Evolutionary conservation across 2,888 invertebrate genomes (phyloP), one percentile per base, ranked within the genome.

Genomic region (Sussaba pulchella): DNA sequence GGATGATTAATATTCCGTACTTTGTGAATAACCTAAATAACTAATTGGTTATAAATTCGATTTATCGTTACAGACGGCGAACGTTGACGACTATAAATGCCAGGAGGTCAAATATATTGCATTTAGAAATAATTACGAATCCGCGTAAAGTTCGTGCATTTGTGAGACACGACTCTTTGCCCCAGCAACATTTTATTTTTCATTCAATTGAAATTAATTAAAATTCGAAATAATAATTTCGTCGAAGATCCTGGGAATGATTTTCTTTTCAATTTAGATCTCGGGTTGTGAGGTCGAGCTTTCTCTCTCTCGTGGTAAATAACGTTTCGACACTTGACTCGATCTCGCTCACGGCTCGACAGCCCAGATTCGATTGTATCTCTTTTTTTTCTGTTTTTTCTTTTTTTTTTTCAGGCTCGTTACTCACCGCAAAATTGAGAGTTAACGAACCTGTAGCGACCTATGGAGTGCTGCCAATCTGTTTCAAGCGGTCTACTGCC

Each of bases 381-480:
- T 31, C 2, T 31, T 31, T 5, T 31, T 31, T 31, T 31, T 31
- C 2, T 31, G 31, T 5, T 31, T 31, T 5, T 31, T 31, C 6
- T 31, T 31, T 31, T 31, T 31, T 31, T 2, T 72, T 72, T 76
- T 80, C 71, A 67, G 64, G 76, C 54, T 72, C 71, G 73, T 79
- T 75, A 82, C 67, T 69, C 66, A 54, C 74, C 83, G 85, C 87
- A 86, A 90, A 89, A 89, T 88, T 90, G 88, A 89, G 89, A 89
- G 89, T 90, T 89, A 89, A 90, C 88, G 88, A 89, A 89, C 88
- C 87, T 85, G 73, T 70, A 54, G 17, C 24, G 19, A 61, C 21
- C 50, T 70, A 50, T 66, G 66, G 39, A 17, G 50, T 24, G 12
- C 66, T 14, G 36, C 67, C 41, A 26, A 12, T 52, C 39, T 41